Base-by-base conservation (phyloP, 2,113 vertebrate genomes). In the Stegostoma tigrinum region DNA sequence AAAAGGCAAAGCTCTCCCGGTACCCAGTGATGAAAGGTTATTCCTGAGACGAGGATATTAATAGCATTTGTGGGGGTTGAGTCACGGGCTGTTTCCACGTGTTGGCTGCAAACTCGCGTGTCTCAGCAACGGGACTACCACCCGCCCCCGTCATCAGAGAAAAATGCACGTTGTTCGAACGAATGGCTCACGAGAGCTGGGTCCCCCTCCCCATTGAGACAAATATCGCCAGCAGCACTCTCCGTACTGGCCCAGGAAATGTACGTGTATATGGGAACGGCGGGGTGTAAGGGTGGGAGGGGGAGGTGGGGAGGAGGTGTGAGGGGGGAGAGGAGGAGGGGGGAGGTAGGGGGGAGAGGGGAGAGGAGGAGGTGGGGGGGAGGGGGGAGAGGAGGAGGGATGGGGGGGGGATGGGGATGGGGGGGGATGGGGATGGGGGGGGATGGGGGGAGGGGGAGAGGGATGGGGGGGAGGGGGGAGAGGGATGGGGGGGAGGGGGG, bases 61-160 rank as follows among this genome's bases (percentile, higher is more conserved):
- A 93, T 93, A 93, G 89, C 6, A 93, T n/a, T 38, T 66, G 34
- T 93, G 34, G 89, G 64, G 87, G 34, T 93, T 93, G 89, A 93
- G 89, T 93, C 89, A 93, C 89, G 89, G 89, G 89, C 89, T 42
- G 61, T 38, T 48, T 93, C 89, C 89, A 93, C 61, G 89, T 93
- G 89, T 91, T 91, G 55, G 55, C 89, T 55, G 89, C 89, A 91
- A 61, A 66, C 89, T 91, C 89, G 89, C 55, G 89, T 91, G 89
- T 93, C n/a, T 42, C 61, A 42, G 89, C 89, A 66, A 66, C 89
- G 34, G 17, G 4, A 64, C 87, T 34, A 64, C 52, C 48, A 48
- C 55, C 89, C 89, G 61, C 89, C 89, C 38, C 61, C 89, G 21
- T 34, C 55, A 12, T 61, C 55, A 61, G 55, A 61, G 1, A 61